Evolutionary conservation across 2,113 vertebrate species (phyloP), one percentile per base, ranked within the genome.

Genomic region (Petrocephalus microphthalmus): DNA sequence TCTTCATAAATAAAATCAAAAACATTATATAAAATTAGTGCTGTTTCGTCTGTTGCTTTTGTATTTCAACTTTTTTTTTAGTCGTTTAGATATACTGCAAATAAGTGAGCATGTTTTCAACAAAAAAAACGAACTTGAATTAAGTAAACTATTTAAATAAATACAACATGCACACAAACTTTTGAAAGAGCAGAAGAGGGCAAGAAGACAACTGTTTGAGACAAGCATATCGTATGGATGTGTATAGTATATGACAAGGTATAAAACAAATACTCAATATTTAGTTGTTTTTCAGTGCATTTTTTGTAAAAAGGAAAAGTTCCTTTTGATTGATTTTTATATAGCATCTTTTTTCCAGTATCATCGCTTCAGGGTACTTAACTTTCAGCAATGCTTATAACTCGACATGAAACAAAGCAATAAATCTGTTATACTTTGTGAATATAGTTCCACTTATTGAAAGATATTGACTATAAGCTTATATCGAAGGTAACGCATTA

Each of bases 1-100:
- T 83, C 81, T 83, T 83, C 81, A 49, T 49, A 83, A 83, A 83
- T 83, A 83, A 83, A 83, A 83, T 45, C 81, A 47, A 83, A 83
- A 83, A 83, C 19, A 20, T 45, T 83, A 22, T 47, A 49, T 83
- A 42, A 83, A 83, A 83, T 47, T 83, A 83, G 45, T 83, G 81
- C 81, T n/a, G 42, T 83, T 83, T 49, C 37, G 81, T 83, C 81
- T 83, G 22, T 49, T 83, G 81, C 45, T 42, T 83, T 83, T 83
- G 42, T 83, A 82, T 82, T 82, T 82, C 42, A 78, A 45, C 19
- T 45, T 82, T 83, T 47, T n/a, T n/a, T 82, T 83, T 83, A 22
- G 67, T 74, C 33, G 42, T 78, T 33, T 42, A 78, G 15, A 33
- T 49, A 20, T 49, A 49, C 15, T 49, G 45, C 42, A 83, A 49